Evolutionary conservation across 1,140 invertebrate species (phyloP).

Genomic region (Monochamus saltuarius): DNA sequence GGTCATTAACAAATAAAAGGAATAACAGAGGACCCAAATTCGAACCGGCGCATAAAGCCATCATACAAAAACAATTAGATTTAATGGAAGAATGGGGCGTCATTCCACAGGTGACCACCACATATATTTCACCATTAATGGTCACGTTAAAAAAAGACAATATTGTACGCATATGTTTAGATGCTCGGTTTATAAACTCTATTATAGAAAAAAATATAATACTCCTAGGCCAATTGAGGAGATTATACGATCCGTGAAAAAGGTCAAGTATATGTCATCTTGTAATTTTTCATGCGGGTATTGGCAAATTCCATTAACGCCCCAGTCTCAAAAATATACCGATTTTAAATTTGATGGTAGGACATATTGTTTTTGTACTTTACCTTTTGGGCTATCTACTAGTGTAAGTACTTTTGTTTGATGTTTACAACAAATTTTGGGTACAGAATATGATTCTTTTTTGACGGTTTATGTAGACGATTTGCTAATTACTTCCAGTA

Average conservation of each 20-base stretch:
- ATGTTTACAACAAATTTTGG: constrained; percentile 4
- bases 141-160: constrained; percentile 15
- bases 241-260: not conserved
- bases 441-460: not conserved
- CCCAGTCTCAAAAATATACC: constrained; percentile 5
- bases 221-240: constrained; percentile 12
- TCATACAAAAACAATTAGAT: not conserved
- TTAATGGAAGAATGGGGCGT: constrained; percentile 9
- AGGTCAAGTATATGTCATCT: constrained; percentile 3
- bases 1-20: too few species aligned
- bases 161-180: constrained; percentile 4
- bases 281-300: constrained; percentile 9
- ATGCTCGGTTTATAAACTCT: not conserved
- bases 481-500: not conserved
- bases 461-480: not conserved
- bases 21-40: too few species aligned
- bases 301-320: not conserved
- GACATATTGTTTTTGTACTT: not conserved
- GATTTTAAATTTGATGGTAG: constrained; percentile 13
- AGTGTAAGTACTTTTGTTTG: constrained; percentile 4
- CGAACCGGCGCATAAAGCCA: constrained; percentile 1
- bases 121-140: constrained; percentile 5
- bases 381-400: not conserved
- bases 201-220: constrained; percentile 1
- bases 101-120: not conserved